Conservation (phyloP, 2,113 vertebrate species). For the Lampris incognitus region DNA sequence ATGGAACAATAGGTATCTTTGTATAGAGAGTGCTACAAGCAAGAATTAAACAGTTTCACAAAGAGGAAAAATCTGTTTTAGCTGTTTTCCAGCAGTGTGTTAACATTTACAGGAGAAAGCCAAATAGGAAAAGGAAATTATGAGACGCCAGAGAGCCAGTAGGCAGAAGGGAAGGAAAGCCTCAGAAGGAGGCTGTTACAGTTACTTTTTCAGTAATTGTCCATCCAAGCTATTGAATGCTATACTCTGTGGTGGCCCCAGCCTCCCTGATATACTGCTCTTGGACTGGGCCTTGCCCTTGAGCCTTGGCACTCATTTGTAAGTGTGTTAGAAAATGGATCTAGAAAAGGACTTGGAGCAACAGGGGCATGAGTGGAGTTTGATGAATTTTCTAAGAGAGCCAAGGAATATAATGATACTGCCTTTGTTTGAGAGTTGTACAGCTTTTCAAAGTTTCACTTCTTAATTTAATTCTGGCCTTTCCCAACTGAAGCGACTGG, state of each 20-base stretch:
- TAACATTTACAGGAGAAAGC: too few relatives aligned
- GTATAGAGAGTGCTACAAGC: too few relatives aligned
- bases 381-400: conserved; percentile 6
- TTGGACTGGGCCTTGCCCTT: not conserved
- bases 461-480: too few relatives aligned
- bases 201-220: conserved; percentile 23
- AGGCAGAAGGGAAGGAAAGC: too few relatives aligned
- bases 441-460: too few relatives aligned
- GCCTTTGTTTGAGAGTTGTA: not conserved
- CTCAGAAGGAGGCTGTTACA: not conserved
- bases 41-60: too few relatives aligned
- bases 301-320: conserved; percentile 23
- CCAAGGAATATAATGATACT: not conserved
- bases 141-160: too few relatives aligned
- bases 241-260: not conserved
- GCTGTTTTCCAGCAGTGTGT: too few relatives aligned
- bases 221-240: not conserved
- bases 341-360: not conserved
- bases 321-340: not conserved
- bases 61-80: too few relatives aligned
- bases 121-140: not conserved
- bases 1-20: too few relatives aligned
- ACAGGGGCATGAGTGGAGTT: not conserved
- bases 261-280: conserved; percentile 13
- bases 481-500: too few relatives aligned